Base-by-base conservation (phyloP, 2,797 vertebrate species). In the Ceyx erithaca region DNA sequence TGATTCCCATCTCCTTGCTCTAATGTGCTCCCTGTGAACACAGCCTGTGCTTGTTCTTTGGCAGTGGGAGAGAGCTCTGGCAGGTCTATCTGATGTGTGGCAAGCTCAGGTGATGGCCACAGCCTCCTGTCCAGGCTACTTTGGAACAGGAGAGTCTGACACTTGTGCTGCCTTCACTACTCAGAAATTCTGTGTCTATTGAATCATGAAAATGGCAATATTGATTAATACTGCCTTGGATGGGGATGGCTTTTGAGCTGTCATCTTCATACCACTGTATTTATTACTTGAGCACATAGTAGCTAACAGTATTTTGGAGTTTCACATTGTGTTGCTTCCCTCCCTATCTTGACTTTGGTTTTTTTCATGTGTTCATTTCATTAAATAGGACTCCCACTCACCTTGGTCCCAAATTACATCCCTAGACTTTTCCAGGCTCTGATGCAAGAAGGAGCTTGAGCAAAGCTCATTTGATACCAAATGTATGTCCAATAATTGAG, bases 301-400 rank as follows among this genome's bases (percentile, higher is more conserved):
- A 80, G 90, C 90, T 96, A 94, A 89, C 76, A 87, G 81, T 92
- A 75, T 76, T 94, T 90, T 89, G 28, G 87, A 67, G 49, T 85
- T 87, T n/a, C 10, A 51, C 70, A 35, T 52, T 90, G 30, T 85
- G 66, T 80, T 92, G 66, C 81, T 89, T 94, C 72, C 75, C 22
- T 77, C 25, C 43, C 13, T 69, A 0, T 84, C 69, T 54, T 80
- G 30, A 9, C 21, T 30, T 68, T 41, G 64, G n/a, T 40, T 45
- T 61, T 35, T 82, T 79, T 83, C 45, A 25, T 68, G 87, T 71
- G 19, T 52, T 88, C 88, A 87, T 93, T 85, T 96, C 83, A 85
- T 89, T 79, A 49, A 63, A 43, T 61, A 80, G 14, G 67, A 87
- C 94, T 95, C 94, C 93, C 86, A 80, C 35, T 93, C 93, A 94